These are phyloP conservation scores for Cnemophilus loriae DNA, from an alignment of 2,113 vertebrate species.

Conservation along the genomic window DNA sequence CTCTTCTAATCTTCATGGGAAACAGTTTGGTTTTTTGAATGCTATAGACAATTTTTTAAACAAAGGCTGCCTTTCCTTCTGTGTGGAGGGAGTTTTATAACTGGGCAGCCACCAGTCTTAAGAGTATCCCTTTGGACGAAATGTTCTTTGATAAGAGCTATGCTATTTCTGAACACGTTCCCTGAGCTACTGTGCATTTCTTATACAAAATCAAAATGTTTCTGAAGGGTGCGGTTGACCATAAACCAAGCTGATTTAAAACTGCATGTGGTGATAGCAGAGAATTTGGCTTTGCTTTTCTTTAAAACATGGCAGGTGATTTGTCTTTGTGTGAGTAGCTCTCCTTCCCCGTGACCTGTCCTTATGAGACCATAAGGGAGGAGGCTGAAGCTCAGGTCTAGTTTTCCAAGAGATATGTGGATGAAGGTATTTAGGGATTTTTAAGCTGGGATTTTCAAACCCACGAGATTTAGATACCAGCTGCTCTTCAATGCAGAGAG, in stretches of 20 bases:
- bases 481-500: neutral
- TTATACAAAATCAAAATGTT: neutral
- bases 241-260: neutral
- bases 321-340: neutral
- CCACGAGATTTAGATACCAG: neutral
- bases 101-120: neutral
- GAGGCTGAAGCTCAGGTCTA: neutral
- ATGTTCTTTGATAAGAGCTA: neutral
- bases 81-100: neutral
- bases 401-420: neutral
- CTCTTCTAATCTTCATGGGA: neutral
- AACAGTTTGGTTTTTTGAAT: neutral
- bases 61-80: neutral
- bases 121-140: neutral
- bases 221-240: neutral
- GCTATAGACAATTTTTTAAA: neutral
- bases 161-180: neutral
- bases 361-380: neutral
- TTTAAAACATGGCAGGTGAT: neutral
- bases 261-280: neutral
- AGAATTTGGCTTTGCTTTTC: neutral
- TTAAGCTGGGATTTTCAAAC: slow-evolving; percentile 4
- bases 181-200: neutral
- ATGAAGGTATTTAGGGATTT: slow-evolving; percentile 4
- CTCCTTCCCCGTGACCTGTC: neutral